Evolutionary conservation across 2,797 vertebrate genomes (phyloP).

Genomic region (Pangasius sanitwongsei): DNA sequence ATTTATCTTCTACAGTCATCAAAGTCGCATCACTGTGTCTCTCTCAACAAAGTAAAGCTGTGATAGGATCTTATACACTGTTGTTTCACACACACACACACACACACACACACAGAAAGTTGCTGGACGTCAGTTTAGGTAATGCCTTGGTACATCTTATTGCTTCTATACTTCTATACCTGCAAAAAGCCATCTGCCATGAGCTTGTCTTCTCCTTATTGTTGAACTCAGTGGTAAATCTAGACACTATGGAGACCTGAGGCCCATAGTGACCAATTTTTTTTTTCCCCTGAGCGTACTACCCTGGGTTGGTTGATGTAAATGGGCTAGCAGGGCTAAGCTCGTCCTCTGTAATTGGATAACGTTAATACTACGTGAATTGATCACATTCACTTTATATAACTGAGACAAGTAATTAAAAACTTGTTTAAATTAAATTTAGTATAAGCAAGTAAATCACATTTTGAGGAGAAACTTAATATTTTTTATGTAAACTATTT

Average conservation of each 20-base stretch:
- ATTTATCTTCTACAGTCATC: slow-evolving; percentile 11
- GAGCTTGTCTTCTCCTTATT: neutral
- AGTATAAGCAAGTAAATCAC: neutral
- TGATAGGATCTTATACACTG: neutral
- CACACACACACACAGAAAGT: too few relatives aligned
- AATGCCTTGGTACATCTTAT: neutral
- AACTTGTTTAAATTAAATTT: neutral
- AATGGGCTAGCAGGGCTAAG: neutral
- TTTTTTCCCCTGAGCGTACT: neutral
- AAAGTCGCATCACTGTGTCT: neutral
- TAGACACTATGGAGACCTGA: too few relatives aligned
- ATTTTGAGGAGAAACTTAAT: neutral
- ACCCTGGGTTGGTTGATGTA: neutral
- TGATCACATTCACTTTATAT: neutral
- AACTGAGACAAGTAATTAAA: neutral
- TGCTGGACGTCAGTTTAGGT: neutral
- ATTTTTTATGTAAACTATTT: neutral
- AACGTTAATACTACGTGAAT: neutral
- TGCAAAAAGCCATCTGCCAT: too few relatives aligned
- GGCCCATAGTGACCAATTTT: neutral
- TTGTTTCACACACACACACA: too few relatives aligned
- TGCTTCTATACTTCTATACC: too few relatives aligned
- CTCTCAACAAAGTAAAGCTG: neutral
- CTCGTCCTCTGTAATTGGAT: neutral
- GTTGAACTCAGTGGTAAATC: neutral